These are phyloP conservation scores for Tethea ocularis DNA, from an alignment of 2,888 invertebrate genomes.

Conservation along the genomic window DNA sequence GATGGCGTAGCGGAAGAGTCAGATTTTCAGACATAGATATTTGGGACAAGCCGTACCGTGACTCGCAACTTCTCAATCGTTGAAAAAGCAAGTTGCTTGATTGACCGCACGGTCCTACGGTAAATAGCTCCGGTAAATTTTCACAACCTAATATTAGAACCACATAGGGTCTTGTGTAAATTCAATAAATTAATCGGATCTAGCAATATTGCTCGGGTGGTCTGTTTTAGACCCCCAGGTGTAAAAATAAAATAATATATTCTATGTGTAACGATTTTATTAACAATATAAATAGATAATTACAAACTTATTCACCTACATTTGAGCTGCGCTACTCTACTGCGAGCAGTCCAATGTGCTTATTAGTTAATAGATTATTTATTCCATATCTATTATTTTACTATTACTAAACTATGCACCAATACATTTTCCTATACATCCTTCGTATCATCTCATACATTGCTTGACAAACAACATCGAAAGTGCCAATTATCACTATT, in stretches of 20 bases:
- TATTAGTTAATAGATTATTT: conserved; percentile 50
- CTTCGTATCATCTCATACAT: not conserved
- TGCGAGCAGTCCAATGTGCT: conserved; percentile 80
- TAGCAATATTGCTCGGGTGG: too few species aligned
- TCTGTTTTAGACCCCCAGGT: too few species aligned
- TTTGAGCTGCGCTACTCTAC: conserved; percentile 83
- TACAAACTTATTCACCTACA: conserved; percentile 80
- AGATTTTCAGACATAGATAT: too few species aligned
- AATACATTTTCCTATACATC: conserved; percentile 45
- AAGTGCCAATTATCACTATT: not conserved
- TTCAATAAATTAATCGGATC: too few species aligned
- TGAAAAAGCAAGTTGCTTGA: too few species aligned
- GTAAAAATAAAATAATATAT: conserved; percentile 36
- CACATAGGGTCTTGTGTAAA: too few species aligned
- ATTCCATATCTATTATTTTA: conserved; percentile 39
- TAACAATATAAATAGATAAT: conserved; percentile 83
- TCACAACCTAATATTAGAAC: too few species aligned
- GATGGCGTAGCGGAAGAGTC: too few species aligned
- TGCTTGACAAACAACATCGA: conserved; percentile 6
- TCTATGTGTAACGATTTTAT: conserved; percentile 82
- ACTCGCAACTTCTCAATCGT: too few species aligned
- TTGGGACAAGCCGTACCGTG: too few species aligned
- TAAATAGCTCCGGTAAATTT: too few species aligned
- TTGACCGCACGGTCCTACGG: too few species aligned
- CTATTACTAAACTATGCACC: conserved; percentile 65